Conservation (phyloP, 53 echinoderm and acorn worm species). For the Echinometra lucunter region DNA sequence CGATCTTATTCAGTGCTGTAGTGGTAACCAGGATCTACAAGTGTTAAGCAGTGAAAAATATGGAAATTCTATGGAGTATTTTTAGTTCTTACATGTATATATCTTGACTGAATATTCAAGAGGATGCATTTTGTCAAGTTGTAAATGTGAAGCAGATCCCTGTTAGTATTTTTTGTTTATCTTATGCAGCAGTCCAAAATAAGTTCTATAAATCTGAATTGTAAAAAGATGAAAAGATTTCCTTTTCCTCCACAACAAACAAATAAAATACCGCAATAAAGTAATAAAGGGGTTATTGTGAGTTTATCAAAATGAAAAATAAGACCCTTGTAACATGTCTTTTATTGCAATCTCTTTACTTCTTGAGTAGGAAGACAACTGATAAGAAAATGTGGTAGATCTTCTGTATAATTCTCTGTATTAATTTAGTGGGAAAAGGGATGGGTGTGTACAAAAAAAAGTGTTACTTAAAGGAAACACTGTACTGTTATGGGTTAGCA, state of each 20-base stretch:
- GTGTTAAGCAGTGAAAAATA: background rate
- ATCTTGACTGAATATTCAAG: background rate
- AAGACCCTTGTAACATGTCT: constrained; percentile 7
- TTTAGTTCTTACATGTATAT: background rate
- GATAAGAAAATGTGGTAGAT: background rate
- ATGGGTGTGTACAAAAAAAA: too few species aligned
- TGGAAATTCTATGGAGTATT: background rate
- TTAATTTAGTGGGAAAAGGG: background rate
- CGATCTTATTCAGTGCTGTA: background rate
- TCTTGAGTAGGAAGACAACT: background rate
- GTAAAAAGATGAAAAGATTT: background rate
- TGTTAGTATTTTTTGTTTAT: background rate
- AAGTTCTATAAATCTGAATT: background rate
- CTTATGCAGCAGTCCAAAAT: background rate
- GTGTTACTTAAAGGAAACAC: background rate
- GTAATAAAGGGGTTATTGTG: constrained; percentile 31
- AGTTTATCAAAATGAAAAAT: background rate
- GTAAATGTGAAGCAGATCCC: background rate
- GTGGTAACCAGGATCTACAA: background rate
- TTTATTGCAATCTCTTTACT: background rate
- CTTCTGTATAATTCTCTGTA: background rate
- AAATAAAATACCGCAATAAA: constrained; percentile 4
- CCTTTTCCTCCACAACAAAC: background rate
- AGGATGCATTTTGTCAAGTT: too few species aligned
- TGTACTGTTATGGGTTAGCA: too few species aligned